Evolutionary conservation across 2,113 vertebrate species (phyloP).

Genomic region (Corythoichthys intestinalis): DNA sequence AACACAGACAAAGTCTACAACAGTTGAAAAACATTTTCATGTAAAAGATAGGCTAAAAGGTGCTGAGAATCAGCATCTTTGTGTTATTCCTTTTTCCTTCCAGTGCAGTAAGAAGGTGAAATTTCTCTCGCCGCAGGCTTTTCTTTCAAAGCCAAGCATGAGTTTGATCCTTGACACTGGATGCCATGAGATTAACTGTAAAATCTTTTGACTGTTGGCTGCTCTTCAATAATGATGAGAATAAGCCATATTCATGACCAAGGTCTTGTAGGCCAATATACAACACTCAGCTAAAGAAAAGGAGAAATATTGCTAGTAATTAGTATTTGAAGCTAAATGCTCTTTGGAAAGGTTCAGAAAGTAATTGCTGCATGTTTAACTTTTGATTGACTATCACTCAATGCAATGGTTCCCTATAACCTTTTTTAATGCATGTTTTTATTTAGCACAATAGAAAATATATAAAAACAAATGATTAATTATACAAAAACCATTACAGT

Average conservation of each 20-base stretch:
- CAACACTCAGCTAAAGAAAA: slow-evolving; percentile 2
- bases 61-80: slow-evolving; percentile 18
- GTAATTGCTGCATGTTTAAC: neutral
- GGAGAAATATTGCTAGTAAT: neutral
- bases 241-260: neutral
- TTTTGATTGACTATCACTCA: neutral
- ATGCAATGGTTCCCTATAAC: neutral
- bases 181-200: slow-evolving; percentile 18
- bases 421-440: no score
- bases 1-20: neutral
- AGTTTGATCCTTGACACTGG: slow-evolving; percentile 43
- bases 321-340: neutral
- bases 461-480: no score
- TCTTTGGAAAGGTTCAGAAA: neutral
- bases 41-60: slow-evolving; percentile 14
- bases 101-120: slow-evolving; percentile 23
- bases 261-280: neutral
- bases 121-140: slow-evolving; percentile 19
- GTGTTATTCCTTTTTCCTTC: slow-evolving; percentile 30
- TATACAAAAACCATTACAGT: no score
- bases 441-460: no score
- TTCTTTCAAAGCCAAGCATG: slow-evolving; percentile 32
- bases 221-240: slow-evolving; percentile 23
- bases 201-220: slow-evolving; percentile 18
- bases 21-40: slow-evolving; percentile 2